phyloP scores from a whole-genome alignment of 2,888 invertebrate species.

The Pollenia amentaria region DNA sequence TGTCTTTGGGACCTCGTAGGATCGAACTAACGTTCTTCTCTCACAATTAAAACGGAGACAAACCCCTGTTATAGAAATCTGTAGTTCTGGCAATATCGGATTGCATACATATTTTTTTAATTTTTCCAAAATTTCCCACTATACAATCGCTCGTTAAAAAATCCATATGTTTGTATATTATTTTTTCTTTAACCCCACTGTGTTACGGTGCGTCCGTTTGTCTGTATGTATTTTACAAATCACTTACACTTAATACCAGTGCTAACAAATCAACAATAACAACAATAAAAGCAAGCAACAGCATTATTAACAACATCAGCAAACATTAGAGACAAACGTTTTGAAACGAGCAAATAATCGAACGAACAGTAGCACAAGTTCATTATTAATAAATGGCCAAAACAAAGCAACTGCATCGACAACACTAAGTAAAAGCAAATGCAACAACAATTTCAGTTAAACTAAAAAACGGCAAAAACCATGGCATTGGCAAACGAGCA shows the following conservation, averaged over 20 bases:
- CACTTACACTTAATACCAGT: conserved; percentile 46
- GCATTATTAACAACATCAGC: conserved; percentile 59
- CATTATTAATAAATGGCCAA: conserved; percentile 70
- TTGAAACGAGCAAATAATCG: conserved; percentile 1
- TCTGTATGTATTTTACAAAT: conserved; percentile 61
- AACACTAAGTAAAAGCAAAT: conserved; percentile 1
- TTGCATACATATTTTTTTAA: too few species aligned
- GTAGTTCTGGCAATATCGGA: too few species aligned
- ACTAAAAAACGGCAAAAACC: conserved; percentile 49
- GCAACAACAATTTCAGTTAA: conserved; percentile 7
- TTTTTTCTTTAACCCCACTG: not conserved
- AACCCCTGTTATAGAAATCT: too few species aligned
- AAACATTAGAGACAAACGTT: conserved; percentile 45
- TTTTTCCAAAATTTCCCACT: too few species aligned
- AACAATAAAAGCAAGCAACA: conserved; percentile 52
- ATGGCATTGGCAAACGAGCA: conserved; percentile 71
- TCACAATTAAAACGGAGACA: too few species aligned
- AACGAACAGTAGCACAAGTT: conserved; percentile 72
- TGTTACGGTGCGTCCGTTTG: conserved; percentile 18
- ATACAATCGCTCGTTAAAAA: too few species aligned
- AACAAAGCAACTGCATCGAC: conserved; percentile 34
- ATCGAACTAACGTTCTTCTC: too few species aligned
- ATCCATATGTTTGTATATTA: not conserved
- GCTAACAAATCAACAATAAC: conserved; percentile 58
- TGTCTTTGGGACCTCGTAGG: too few species aligned